Conservation (phyloP, 2,797 vertebrate species). For the Sitta carolinensis region DNA sequence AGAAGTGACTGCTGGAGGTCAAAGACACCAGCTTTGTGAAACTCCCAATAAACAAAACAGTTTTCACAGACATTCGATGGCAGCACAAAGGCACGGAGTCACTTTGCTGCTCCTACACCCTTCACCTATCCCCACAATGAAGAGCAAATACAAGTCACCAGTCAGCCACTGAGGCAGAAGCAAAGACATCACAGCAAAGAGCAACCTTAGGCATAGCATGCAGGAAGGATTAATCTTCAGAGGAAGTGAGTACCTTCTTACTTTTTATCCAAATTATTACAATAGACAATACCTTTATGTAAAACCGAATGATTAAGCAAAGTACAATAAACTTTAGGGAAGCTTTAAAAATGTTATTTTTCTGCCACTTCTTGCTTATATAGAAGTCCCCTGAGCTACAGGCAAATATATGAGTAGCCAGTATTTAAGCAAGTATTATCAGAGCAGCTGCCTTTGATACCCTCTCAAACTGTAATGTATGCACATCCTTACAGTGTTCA, state of each 20-base stretch:
- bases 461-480: constrained; percentile 16
- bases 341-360: not conserved
- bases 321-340: not conserved
- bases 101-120: not conserved
- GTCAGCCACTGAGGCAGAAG: not conserved
- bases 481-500: constrained; percentile 21
- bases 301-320: not conserved
- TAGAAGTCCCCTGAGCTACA: not conserved
- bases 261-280: not conserved
- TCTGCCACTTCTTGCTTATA: not conserved
- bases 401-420: not conserved
- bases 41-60: not conserved
- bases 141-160: not conserved
- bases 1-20: not conserved
- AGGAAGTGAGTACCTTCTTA: not conserved
- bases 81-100: not conserved
- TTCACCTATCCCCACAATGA: fast-evolving
- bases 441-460: not conserved
- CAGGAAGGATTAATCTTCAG: not conserved
- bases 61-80: not conserved
- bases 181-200: not conserved
- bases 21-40: not conserved
- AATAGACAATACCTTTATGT: not conserved
- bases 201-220: not conserved
- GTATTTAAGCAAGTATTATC: constrained; percentile 32